Conservation (phyloP, 1,140 invertebrate genomes). For the Achatina immaculata region DNA sequence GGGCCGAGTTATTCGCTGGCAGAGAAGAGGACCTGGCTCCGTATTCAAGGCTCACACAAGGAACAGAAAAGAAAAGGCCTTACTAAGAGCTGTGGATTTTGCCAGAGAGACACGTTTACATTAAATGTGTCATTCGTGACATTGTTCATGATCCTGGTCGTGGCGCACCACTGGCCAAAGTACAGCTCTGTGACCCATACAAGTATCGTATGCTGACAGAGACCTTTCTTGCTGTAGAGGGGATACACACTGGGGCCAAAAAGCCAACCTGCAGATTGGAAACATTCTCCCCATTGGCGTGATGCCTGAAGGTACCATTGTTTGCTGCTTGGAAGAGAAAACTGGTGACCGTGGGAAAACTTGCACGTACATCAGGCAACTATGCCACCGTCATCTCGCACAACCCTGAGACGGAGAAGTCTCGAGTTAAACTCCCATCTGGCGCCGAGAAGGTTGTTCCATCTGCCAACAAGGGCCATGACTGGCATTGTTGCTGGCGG, state of each 20-base stretch:
- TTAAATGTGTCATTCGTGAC: conserved; percentile 97
- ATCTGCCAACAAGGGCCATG: conserved; percentile 97
- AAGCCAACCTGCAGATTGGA: conserved; percentile 86
- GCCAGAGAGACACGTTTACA: conserved; percentile 98
- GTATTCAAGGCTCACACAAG: conserved; percentile 98
- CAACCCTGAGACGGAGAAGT: conserved; percentile 93
- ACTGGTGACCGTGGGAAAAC: conserved; percentile 95
- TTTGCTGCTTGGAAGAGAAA: conserved; percentile 99
- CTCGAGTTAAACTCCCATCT: conserved; percentile 94
- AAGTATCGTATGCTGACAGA: conserved; percentile 96
- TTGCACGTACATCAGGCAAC: conserved; percentile 97
- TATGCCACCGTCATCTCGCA: conserved; percentile 99
- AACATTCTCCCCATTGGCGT: conserved; percentile 97
- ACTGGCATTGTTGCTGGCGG: conserved; percentile 99
- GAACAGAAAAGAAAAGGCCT: conserved; percentile 97
- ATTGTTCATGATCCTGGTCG: conserved; percentile 99
- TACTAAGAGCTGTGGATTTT: conserved; percentile 94
- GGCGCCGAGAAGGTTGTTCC: conserved; percentile 98
- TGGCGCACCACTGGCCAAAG: conserved; percentile 96
- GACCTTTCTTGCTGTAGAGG: conserved; percentile 97
- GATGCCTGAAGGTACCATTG: conserved; percentile 99
- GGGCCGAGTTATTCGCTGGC: conserved; percentile 99
- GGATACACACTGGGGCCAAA: conserved; percentile 93
- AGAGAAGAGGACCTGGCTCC: conserved; percentile 98
- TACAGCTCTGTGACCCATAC: conserved; percentile 98